Base-by-base conservation (phyloP, 1,140 invertebrate genomes). In the Palaemon carinicauda region DNA sequence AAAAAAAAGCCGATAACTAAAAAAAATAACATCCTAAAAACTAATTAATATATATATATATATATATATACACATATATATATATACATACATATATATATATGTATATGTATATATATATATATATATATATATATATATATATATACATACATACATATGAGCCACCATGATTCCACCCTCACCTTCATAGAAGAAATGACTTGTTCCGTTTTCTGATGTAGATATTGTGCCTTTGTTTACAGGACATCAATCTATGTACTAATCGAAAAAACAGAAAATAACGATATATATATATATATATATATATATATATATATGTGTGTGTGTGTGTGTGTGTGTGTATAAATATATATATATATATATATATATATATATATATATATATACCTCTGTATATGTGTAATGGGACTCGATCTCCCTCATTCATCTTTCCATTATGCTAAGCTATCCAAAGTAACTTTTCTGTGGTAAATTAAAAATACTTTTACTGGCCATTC, bases 91-190 rank as follows among this genome's bases (percentile, higher is more conserved):
- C 21, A 56, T 56, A 56, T 56, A 53, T 78, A 78, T 78, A 78
- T 78, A 78, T 78, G 51, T 78, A 51, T 79, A 79, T 79, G 52
- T 79, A 79, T 79, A 79, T 79, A 79, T 79, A 79, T 79, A 79
- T 79, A 79, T 79, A 79, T 79, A 79, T 79, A 79, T 79, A 79
- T 50, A 79, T 79, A 79, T 79, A 78, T 79, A 52, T 79, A 52
- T 79, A 79, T 79, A 52, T 79, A 2, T 79, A 79, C 24, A 79
- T 79, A 79, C 52, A 52, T 79, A 79, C 27, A 79, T 79, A 79
- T 79, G n/a, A n/a, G n/a, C n/a, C n/a, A n/a, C n/a, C n/a, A n/a
- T n/a, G n/a, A n/a, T n/a, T n/a, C n/a, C n/a, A n/a, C n/a, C n/a
- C n/a, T n/a, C n/a, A n/a, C n/a, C n/a, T n/a, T n/a, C n/a, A n/a